Evolutionary conservation across 2,888 invertebrate genomes (phyloP), one percentile per base, ranked within the genome.

Genomic region (Caradrina clavipalpis): DNA sequence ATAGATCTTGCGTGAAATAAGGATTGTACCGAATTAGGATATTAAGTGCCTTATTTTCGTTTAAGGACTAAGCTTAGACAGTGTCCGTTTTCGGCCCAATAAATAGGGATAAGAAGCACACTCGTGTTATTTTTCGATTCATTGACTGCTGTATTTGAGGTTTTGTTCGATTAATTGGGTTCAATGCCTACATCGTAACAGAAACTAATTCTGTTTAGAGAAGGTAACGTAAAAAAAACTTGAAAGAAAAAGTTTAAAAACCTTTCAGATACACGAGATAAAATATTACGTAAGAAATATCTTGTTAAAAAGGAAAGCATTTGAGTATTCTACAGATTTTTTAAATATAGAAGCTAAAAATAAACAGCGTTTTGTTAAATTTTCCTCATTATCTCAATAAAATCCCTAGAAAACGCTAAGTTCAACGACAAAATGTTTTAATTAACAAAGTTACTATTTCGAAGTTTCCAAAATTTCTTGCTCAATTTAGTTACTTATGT

Each of bases 1-100:
- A 90, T 90, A 89, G 87, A 89, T 91, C 88, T 88, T 82, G 82
- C 81, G 87, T 87, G 85, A 90, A 90, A 91, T 89, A 88, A 84
- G 85, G 73, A 83, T 72, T 80, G 84, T 79, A 71, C 69, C 73
- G 72, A 83, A 86, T 81, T 73, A 72, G 71, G 73, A 61, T 63
- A 76, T 72, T 72, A 70, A 78, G 55, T 57, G 67, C 62, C 42
- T 82, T 76, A 73, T 75, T 76, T 70, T 73, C 69, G 59, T 64
- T 55, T 49, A 67, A 62, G 74, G 65, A 58, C 64, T 56, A 64
- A 62, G 63, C 66, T 70, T n/a, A 70, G 50, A 60, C 26, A 45
- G 55, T 47, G 45, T 58, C 60, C 42, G 63, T 67, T 56, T 60
- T 61, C 57, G 51, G 56, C 22, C 45, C 67, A 69, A 53, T 59